Evolutionary conservation across 2,797 vertebrate species (phyloP).

Genomic region (Heterohyrax brucei): DNA sequence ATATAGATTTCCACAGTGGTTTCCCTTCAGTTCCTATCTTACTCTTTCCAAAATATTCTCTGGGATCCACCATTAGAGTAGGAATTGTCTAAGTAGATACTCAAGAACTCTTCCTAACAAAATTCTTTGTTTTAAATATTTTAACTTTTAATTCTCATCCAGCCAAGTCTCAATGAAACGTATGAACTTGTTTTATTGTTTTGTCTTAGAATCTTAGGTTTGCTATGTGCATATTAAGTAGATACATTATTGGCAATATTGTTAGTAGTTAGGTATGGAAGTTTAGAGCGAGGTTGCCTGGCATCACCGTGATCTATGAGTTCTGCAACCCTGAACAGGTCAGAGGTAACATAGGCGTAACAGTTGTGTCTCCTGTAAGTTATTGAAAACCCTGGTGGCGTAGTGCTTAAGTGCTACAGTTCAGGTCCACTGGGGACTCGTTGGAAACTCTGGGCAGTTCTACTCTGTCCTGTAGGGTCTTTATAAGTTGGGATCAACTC

Average conservation of each 20-base stretch:
- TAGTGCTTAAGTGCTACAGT: too few species aligned
- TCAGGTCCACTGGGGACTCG: too few species aligned
- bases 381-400: background rate
- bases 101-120: background rate
- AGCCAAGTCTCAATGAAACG: slow-evolving; percentile 3
- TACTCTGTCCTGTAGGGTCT: too few species aligned
- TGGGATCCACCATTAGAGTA: background rate
- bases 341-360: background rate
- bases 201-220: slow-evolving; percentile 26
- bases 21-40: background rate
- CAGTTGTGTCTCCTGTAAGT: background rate
- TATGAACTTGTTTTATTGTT: background rate
- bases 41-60: background rate
- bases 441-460: too few species aligned
- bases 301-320: background rate
- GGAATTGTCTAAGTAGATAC: background rate
- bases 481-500: too few species aligned
- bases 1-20: background rate
- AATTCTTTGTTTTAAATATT: slow-evolving; percentile 40
- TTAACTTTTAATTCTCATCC: slow-evolving; percentile 49
- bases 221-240: background rate
- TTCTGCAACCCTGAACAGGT: background rate
- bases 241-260: background rate
- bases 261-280: background rate
- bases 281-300: background rate